Conservation (phyloP, 1,140 invertebrate genomes). For the Cydia pomonella region DNA sequence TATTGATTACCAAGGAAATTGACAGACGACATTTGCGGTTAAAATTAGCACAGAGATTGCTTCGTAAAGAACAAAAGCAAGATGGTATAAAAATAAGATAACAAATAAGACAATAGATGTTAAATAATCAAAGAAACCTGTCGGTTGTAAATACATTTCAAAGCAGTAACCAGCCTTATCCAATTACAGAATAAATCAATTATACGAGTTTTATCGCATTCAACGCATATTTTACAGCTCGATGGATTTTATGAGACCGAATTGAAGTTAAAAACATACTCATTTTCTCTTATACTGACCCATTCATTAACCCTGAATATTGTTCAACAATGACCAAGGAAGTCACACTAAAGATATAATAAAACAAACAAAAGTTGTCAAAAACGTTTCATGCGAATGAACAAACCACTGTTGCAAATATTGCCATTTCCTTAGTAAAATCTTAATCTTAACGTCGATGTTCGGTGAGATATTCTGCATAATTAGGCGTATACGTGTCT, state of each 20-base stretch:
- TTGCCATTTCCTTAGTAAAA: no score
- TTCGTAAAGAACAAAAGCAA: no score
- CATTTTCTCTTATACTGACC: no score
- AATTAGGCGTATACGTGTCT: background rate
- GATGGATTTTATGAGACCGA: constrained; percentile 3
- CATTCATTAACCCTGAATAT: no score
- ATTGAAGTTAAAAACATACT: background rate
- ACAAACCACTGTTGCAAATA: no score
- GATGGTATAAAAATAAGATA: no score
- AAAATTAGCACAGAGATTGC: background rate
- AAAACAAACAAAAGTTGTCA: no score
- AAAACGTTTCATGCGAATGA: no score
- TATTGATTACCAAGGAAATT: background rate
- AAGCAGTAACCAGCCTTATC: constrained; percentile 7
- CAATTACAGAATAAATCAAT: constrained; percentile 11
- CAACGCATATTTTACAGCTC: background rate
- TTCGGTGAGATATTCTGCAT: no score
- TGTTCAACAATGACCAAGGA: no score
- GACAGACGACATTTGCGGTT: background rate
- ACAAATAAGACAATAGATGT: background rate
- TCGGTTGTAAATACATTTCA: background rate
- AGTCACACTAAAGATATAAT: no score
- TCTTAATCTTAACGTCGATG: no score
- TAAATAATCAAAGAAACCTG: background rate
- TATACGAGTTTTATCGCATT: constrained; percentile 15